Conservation (phyloP, 2,113 vertebrate species). For the Tachysurus vachellii region DNA sequence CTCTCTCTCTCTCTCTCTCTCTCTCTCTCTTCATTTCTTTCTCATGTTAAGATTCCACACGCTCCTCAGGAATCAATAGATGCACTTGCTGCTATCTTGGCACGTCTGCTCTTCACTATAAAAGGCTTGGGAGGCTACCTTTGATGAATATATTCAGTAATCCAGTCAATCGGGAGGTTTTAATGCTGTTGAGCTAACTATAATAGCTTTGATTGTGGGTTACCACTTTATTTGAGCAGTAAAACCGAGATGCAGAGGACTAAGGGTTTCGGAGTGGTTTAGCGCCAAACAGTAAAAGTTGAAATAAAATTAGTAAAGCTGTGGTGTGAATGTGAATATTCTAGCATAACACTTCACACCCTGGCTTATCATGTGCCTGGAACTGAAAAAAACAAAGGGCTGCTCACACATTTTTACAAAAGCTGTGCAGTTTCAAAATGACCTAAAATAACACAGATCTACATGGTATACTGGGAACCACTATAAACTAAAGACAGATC, state of each 20-base stretch:
- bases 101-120: slow-evolving; percentile 15
- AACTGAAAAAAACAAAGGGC: slow-evolving; percentile 45
- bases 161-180: slow-evolving; percentile 36
- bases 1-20: slow-evolving; percentile 1
- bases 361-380: slow-evolving; percentile 32
- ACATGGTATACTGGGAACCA: neutral
- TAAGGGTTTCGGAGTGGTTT: slow-evolving; percentile 13
- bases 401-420: neutral
- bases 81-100: slow-evolving; percentile 48
- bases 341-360: slow-evolving; percentile 27
- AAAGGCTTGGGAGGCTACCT: slow-evolving; percentile 42
- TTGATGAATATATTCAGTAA: slow-evolving; percentile 54
- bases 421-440: slow-evolving; percentile 11
- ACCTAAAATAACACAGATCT: slow-evolving; percentile 18
- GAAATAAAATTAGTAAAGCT: slow-evolving; percentile 44
- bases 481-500: slow-evolving; percentile 1
- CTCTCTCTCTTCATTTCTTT: neutral
- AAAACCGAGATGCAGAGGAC: slow-evolving; percentile 15
- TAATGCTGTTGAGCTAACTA: slow-evolving; percentile 48
- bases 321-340: slow-evolving; percentile 38
- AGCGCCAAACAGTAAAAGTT: slow-evolving; percentile 42
- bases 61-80: slow-evolving; percentile 42
- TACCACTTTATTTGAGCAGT: neutral
- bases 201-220: slow-evolving; percentile 45
- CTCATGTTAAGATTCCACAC: slow-evolving; percentile 25